These are phyloP conservation scores for Odontothrips loti DNA, from an alignment of 2,888 invertebrate species.

Conservation along the genomic window DNA sequence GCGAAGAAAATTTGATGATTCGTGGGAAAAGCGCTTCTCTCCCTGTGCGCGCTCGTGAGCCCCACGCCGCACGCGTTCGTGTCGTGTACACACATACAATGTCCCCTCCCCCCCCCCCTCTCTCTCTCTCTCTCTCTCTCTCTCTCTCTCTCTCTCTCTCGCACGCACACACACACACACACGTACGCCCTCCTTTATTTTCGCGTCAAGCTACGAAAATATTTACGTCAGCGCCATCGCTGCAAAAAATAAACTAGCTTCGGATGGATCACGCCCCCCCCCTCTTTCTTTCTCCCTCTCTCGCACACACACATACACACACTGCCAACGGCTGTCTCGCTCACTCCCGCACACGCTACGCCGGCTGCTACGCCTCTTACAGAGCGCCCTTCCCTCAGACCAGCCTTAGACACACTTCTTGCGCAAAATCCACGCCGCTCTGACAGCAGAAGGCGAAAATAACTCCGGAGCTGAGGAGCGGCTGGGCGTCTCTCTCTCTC, in stretches of 20 bases:
- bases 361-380: too few relatives aligned
- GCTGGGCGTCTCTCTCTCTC: too few relatives aligned
- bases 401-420: too few relatives aligned
- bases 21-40: not conserved
- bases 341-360: too few relatives aligned
- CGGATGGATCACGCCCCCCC: not conserved
- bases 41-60: not conserved
- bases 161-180: slow-evolving; percentile 1
- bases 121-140: not conserved
- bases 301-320: not conserved
- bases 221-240: slow-evolving; percentile 20
- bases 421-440: too few relatives aligned
- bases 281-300: not conserved
- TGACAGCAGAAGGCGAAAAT: too few relatives aligned
- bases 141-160: too few relatives aligned
- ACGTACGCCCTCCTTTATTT: not conserved
- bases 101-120: too few relatives aligned
- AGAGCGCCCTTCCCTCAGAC: too few relatives aligned
- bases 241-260: not conserved
- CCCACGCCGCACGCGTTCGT: not conserved
- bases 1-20: not conserved
- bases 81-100: not conserved
- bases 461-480: too few relatives aligned
- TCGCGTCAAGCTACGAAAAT: slow-evolving; percentile 5
- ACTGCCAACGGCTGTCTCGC: too few relatives aligned